phyloP scores from a whole-genome alignment of 2,113 vertebrate genomes.

The Willisornis vidua region DNA sequence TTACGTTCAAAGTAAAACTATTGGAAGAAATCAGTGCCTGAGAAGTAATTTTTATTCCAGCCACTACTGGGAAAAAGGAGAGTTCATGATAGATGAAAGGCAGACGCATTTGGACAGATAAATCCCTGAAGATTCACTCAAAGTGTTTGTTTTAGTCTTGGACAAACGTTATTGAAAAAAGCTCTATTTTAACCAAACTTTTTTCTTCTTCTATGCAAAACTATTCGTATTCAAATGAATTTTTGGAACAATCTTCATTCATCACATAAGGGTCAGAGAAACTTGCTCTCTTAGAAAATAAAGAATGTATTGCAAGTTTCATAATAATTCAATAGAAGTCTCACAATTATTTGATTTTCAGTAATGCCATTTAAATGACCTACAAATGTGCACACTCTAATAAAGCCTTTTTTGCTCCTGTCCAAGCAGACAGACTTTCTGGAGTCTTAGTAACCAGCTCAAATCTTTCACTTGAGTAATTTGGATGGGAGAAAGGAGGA shows the following conservation, averaged over 20 bases:
- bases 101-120: neutral
- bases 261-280: neutral
- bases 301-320: neutral
- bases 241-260: neutral
- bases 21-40: neutral
- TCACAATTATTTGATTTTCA: neutral
- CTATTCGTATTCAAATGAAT: neutral
- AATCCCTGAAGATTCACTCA: constrained; percentile 9
- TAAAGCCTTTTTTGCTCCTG: neutral
- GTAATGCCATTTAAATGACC: neutral
- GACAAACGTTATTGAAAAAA: neutral
- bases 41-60: constrained; percentile 31
- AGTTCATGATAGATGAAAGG: constrained; percentile 6
- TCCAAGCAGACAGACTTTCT: neutral
- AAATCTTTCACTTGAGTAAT: neutral
- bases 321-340: neutral
- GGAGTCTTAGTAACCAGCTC: neutral
- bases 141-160: neutral
- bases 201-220: neutral
- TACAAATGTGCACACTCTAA: neutral
- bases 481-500: neutral
- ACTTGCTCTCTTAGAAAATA: neutral
- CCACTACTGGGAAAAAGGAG: neutral
- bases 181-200: neutral
- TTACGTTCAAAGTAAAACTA: neutral